Base-by-base conservation (phyloP, 2,888 invertebrate genomes). In the Patella ulyssiponensis region DNA sequence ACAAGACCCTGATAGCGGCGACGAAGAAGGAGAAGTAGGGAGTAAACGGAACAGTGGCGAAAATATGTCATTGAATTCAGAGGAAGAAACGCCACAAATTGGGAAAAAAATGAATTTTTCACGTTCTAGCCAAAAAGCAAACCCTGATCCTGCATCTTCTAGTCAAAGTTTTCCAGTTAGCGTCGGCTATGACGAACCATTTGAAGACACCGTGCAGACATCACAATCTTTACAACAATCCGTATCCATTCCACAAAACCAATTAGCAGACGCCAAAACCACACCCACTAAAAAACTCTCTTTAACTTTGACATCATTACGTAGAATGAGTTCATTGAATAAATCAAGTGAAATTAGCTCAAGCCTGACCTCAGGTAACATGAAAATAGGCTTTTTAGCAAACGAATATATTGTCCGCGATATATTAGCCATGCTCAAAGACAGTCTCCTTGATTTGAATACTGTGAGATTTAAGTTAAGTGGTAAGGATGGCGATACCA, bases 1-100 rank as follows among this genome's bases (percentile, higher is more conserved):
- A 80, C 92, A 93, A 12, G 93, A 93, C 15, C 88, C 86, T 17
- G 87, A 85, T 70, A 87, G 85, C 70, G 87, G 81, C n/a, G 86
- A 86, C 12, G 86, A 81, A 9, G 82, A 83, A 69, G 85, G 80
- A 15, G 84, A 83, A 53, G 81, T 82, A 11, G 80, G 79, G 17
- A 82, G 78, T 73, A 81, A 78, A 73, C 53, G 56, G 7, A 77
- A 75, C 76, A 83, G 81, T 74, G 33, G 75, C 27, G 83, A 82
- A 17, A 78, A 78, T 33, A 74, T 77, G n/a, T 80, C 79, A 17
- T 56, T 81, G 44, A 56, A 81, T 11, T 84, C 83, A 15, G 83
- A 83, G 56, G 83, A 83, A 33, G 83, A 81, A 17, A 69, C 75
- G 11, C 74, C 51, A 11, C 58, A 73, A 33, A 54, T 53, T 20